Conservation (phyloP, 2,888 invertebrate species). For the Ochropleura plecta region DNA sequence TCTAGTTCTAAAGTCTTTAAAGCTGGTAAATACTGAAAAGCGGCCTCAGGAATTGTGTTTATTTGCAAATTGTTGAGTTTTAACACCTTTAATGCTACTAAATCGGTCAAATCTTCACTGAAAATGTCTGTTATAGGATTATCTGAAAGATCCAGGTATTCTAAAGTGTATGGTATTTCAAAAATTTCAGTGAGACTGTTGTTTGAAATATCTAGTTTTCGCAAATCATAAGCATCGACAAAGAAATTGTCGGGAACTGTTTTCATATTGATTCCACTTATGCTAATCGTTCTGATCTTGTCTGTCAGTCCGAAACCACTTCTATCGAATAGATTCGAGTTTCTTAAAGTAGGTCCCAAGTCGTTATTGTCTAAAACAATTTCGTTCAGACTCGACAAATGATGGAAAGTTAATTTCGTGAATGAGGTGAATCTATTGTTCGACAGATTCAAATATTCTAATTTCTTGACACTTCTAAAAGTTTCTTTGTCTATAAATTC, state of each 20-base stretch:
- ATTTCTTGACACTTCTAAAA: conserved; percentile 80
- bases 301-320: conserved; percentile 82
- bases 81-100: conserved; percentile 88
- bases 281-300: conserved; percentile 78
- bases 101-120: conserved; percentile 85
- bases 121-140: conserved; percentile 89
- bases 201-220: conserved; percentile 85
- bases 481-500: conserved; percentile 79
- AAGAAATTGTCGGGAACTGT: conserved; percentile 84
- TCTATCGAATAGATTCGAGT: conserved; percentile 81
- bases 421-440: conserved; percentile 84
- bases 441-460: conserved; percentile 85
- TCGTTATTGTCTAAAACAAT: conserved; percentile 85
- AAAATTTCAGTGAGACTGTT: conserved; percentile 91
- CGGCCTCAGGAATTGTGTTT: conserved; percentile 87
- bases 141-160: conserved; percentile 91
- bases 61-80: conserved; percentile 91
- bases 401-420: conserved; percentile 81
- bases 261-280: conserved; percentile 78
- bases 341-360: conserved; percentile 78
- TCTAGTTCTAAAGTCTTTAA: conserved; percentile 89
- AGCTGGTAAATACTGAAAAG: conserved; percentile 89
- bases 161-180: conserved; percentile 89
- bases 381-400: conserved; percentile 80
- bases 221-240: conserved; percentile 84